These are phyloP conservation scores for Acarapis woodi DNA, from an alignment of 1,140 invertebrate genomes.

Conservation along the genomic window DNA sequence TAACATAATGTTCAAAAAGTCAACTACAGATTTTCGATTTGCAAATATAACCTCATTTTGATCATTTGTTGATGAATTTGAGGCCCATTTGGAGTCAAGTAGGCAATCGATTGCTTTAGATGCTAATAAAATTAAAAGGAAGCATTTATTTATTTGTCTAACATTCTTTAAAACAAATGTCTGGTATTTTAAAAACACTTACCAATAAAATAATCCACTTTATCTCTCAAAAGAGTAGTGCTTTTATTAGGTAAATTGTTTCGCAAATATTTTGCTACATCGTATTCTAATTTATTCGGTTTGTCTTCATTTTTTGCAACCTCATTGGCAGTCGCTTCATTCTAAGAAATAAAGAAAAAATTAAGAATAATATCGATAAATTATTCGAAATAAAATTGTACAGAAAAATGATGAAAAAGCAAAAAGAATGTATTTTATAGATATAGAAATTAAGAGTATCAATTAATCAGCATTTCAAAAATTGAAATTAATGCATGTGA, in stretches of 20 bases:
- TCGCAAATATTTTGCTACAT: conserved; percentile 68
- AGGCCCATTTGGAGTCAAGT: conserved; percentile 67
- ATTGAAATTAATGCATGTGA: too few relatives aligned
- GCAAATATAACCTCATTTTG: conserved; percentile 45
- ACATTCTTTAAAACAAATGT: conserved; percentile 7
- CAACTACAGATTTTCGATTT: conserved; percentile 35
- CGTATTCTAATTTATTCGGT: conserved; percentile 66
- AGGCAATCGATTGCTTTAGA: conserved; percentile 64
- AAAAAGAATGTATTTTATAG: too few relatives aligned
- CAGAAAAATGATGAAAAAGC: too few relatives aligned
- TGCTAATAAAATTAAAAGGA: conserved; percentile 17
- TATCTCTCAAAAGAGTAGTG: conserved; percentile 76
- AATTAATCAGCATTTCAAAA: too few relatives aligned
- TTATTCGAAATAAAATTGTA: too few relatives aligned
- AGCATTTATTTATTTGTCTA: neutral
- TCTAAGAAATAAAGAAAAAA: neutral
- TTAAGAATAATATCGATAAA: neutral
- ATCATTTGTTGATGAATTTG: conserved; percentile 21
- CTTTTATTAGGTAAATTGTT: conserved; percentile 74
- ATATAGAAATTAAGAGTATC: too few relatives aligned
- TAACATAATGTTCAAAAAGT: conserved; percentile 28
- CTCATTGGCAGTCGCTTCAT: conserved; percentile 14
- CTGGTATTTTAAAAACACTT: conserved; percentile 14
- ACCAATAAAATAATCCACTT: conserved; percentile 89
- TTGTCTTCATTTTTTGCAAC: too few relatives aligned